Conservation (phyloP, 2,888 invertebrate genomes). For the Cantharis lateralis region DNA sequence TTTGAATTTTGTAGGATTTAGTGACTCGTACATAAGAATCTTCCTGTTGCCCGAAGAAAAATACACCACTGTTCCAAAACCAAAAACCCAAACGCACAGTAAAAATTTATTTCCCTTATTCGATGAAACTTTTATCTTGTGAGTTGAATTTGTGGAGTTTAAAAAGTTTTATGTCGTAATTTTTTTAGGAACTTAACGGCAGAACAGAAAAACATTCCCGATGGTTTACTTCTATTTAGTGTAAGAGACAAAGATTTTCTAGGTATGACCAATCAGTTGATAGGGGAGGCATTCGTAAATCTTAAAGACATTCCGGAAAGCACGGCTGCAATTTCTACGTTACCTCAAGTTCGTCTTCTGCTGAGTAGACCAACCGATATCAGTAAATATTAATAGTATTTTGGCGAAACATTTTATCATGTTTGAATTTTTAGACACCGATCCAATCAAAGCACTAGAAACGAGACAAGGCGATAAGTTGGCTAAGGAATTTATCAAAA, state of each 20-base stretch:
- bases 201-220: constrained; percentile 70
- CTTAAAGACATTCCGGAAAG: constrained; percentile 76
- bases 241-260: constrained; percentile 96
- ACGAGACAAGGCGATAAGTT: constrained; percentile 84
- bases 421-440: constrained; percentile 62
- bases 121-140: constrained; percentile 95
- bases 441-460: constrained; percentile 77
- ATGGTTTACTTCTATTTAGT: constrained; percentile 83
- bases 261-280: constrained; percentile 88
- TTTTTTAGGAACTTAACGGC: constrained; percentile 67
- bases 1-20: constrained; percentile 65
- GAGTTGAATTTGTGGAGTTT: constrained; percentile 55
- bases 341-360: constrained; percentile 75
- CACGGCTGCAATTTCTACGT: constrained; percentile 62
- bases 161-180: neutral
- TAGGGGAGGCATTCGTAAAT: constrained; percentile 90
- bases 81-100: constrained; percentile 89
- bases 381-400: constrained; percentile 55
- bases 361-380: constrained; percentile 71
- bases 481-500: constrained; percentile 88
- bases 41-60: constrained; percentile 83
- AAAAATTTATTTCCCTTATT: constrained; percentile 93
- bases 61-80: constrained; percentile 74
- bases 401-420: neutral
- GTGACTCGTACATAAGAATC: constrained; percentile 92